These are phyloP conservation scores for Sciurus niger DNA, from an alignment of 2,113 vertebrate genomes.

Conservation along the genomic window DNA sequence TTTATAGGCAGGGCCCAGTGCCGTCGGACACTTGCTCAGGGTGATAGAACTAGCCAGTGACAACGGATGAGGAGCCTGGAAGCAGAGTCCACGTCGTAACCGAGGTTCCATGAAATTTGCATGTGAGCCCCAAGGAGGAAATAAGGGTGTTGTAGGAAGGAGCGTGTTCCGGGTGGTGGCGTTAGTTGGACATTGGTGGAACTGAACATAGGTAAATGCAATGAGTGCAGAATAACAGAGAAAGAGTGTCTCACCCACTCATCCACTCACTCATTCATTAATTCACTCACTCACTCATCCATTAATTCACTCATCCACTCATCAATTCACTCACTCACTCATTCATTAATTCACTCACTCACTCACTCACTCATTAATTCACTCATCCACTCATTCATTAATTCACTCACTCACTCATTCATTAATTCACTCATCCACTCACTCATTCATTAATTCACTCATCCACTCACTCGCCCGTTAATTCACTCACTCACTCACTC, in stretches of 20 bases:
- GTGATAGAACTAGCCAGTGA: background rate
- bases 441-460: background rate
- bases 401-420: background rate
- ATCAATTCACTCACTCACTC: background rate
- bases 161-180: background rate
- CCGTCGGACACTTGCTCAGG: background rate
- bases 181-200: background rate
- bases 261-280: background rate
- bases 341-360: no score
- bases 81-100: background rate
- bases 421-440: background rate
- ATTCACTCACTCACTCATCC: background rate
- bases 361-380: no score
- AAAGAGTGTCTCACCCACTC: background rate
- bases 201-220: background rate
- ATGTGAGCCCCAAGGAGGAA: accelerated
- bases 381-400: background rate
- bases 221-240: background rate
- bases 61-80: background rate
- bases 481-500: background rate
- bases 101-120: background rate
- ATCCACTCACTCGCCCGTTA: background rate
- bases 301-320: no score
- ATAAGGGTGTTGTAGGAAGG: background rate
- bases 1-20: background rate